Evolutionary conservation across 92 coral and sea anemone species (phyloP).

Genomic region (Nematostella vectensis): DNA sequence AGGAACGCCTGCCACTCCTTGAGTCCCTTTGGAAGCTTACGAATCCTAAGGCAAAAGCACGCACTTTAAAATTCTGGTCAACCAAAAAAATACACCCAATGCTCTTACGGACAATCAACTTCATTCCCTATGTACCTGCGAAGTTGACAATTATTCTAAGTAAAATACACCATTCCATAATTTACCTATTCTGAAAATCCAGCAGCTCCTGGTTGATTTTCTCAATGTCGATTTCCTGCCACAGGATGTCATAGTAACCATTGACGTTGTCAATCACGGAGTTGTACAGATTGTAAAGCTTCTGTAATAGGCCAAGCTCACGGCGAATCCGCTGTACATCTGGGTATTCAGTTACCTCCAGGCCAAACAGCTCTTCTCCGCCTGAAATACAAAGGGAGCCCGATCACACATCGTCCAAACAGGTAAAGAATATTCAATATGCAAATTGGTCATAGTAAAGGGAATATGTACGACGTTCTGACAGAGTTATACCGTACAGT

Average conservation of each 20-base stretch:
- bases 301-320: constrained; percentile 86
- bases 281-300: constrained; percentile 89
- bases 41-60: constrained; percentile 51
- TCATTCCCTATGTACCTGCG: too few species aligned
- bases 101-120: too few species aligned
- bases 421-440: too few species aligned
- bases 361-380: constrained; percentile 93
- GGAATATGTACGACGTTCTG: too few species aligned
- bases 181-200: constrained; percentile 93
- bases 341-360: constrained; percentile 86
- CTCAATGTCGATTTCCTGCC: constrained; percentile 98
- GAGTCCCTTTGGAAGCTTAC: constrained; percentile 92
- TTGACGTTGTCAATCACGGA: constrained; percentile 96
- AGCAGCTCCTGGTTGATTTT: constrained; percentile 80
- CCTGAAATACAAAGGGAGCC: constrained; percentile 39
- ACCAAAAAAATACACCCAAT: too few species aligned
- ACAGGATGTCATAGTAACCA: constrained; percentile 91
- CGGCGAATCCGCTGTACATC: constrained; percentile 84
- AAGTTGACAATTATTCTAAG: too few species aligned
- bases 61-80: not conserved
- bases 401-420: not conserved
- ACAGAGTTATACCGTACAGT: too few species aligned
- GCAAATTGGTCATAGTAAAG: too few species aligned
- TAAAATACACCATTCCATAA: too few species aligned
- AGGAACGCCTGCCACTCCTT: constrained; percentile 99